Evolutionary conservation across 2,888 invertebrate species (phyloP).

Genomic region (Trichogramma evanescens): DNA sequence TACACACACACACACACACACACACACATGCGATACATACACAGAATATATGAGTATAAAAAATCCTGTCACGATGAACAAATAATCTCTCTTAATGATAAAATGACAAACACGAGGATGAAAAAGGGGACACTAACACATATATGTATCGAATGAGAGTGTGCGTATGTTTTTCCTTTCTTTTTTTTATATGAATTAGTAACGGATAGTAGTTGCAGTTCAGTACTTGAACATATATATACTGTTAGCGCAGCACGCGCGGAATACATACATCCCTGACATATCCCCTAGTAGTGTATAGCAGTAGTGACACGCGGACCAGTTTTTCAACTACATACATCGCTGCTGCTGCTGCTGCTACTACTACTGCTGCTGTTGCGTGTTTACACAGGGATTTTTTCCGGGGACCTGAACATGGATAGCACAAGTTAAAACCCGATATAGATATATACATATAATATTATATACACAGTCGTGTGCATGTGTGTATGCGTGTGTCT

Average conservation of each 20-base stretch:
- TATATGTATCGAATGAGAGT: neutral
- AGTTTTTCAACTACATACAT: neutral
- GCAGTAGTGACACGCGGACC: no score
- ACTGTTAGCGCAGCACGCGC: no score
- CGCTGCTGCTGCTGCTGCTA: neutral
- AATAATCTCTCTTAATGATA: neutral
- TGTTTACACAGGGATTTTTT: constrained; percentile 21
- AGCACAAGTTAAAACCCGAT: constrained; percentile 19
- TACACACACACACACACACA: no score
- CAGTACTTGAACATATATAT: no score
- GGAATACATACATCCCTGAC: no score
- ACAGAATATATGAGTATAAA: no score
- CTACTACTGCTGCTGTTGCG: constrained; percentile 12
- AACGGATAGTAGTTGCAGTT: constrained; percentile 10
- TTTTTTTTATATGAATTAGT: constrained; percentile 5
- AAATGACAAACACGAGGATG: neutral
- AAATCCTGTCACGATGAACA: no score
- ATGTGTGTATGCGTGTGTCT: neutral
- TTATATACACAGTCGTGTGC: no score
- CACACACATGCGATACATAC: no score
- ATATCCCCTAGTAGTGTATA: no score
- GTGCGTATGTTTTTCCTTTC: constrained; percentile 11
- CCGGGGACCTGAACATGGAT: constrained; percentile 17
- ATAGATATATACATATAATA: neutral
- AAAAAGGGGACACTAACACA: neutral